Evolutionary conservation across 2,888 invertebrate species (phyloP).

Genomic region (Drosophila pegasa): DNA sequence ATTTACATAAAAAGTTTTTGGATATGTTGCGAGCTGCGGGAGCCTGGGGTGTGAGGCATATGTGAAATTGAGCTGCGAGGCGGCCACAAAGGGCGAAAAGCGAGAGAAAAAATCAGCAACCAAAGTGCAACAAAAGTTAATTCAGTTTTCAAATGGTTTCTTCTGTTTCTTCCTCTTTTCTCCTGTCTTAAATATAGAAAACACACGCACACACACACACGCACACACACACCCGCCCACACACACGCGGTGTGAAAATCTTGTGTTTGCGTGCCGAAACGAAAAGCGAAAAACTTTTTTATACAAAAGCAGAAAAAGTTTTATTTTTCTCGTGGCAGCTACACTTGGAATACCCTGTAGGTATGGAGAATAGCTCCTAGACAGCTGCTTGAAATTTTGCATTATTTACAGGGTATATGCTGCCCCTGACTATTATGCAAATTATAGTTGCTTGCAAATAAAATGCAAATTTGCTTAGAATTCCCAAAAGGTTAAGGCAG

Average conservation of each 20-base stretch:
- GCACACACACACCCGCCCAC: neutral
- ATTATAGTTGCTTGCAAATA: neutral
- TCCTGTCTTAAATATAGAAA: constrained; percentile 22
- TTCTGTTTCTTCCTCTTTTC: neutral
- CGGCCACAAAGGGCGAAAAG: constrained; percentile 18
- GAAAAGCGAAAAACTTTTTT: constrained; percentile 62
- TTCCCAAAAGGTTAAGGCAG: constrained; percentile 25
- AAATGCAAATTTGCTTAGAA: constrained; percentile 13
- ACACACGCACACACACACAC: constrained; percentile 16
- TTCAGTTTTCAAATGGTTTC: constrained; percentile 71
- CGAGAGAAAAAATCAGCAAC: constrained; percentile 25
- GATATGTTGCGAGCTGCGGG: too few species aligned
- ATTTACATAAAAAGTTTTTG: constrained; percentile 46
- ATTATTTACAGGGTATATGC: neutral
- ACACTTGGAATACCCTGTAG: constrained; percentile 26
- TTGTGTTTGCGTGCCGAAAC: constrained; percentile 51
- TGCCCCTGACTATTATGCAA: neutral
- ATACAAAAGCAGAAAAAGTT: constrained; percentile 36
- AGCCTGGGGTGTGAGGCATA: constrained; percentile 24
- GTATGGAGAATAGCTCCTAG: neutral
- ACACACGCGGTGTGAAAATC: constrained; percentile 43
- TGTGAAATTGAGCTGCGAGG: constrained; percentile 30
- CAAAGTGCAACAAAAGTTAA: constrained; percentile 75
- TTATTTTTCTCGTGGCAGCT: neutral
- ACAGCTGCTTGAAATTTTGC: neutral